A percentile compares a stretch with the other conserved stretches of the same genome.
These are phyloP conservation scores for Harpagoxenus sublaevis DNA, from an alignment of 2,888 invertebrate species.

Conservation along the genomic window DNA sequence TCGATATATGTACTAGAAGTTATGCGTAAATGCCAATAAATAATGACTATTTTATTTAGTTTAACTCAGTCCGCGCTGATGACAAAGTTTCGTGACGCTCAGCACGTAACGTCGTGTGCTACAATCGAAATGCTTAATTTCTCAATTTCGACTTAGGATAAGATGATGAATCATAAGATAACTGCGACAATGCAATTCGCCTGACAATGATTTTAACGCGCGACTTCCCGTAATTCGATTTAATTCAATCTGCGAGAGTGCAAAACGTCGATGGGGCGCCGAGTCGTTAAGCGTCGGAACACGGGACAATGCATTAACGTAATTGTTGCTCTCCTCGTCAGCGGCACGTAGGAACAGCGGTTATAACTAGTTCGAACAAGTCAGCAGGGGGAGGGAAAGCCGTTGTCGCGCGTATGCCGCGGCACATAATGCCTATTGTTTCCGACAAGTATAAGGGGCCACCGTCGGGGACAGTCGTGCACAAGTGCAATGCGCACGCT, in stretches of 20 bases:
- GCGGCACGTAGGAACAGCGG: slow-evolving; percentile 66
- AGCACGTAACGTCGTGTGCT: background rate
- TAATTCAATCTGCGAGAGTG: slow-evolving; percentile 71
- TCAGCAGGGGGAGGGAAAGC: slow-evolving; percentile 55
- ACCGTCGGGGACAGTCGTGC: slow-evolving; percentile 63
- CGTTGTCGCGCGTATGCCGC: slow-evolving; percentile 74
- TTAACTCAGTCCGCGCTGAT: background rate
- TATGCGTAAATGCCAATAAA: background rate
- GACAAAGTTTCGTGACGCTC: background rate
- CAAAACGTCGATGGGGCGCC: slow-evolving; percentile 69
- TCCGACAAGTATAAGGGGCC: slow-evolving; percentile 69
- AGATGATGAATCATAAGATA: slow-evolving; percentile 48
- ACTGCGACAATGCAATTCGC: slow-evolving; percentile 48
- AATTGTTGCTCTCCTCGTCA: slow-evolving; percentile 76
- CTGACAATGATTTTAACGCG: slow-evolving; percentile 56
- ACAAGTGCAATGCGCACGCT: slow-evolving; percentile 68
- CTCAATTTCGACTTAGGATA: slow-evolving; percentile 24
- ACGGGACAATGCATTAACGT: slow-evolving; percentile 76
- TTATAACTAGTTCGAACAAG: slow-evolving; percentile 76
- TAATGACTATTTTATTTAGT: background rate
- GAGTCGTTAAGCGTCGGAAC: slow-evolving; percentile 69
- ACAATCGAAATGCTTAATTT: slow-evolving; percentile 33
- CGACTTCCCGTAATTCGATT: slow-evolving; percentile 56
- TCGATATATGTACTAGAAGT: background rate
- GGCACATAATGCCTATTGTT: slow-evolving; percentile 76